These are phyloP conservation scores for Nicator chloris DNA, from an alignment of 2,113 vertebrate species.

Conservation along the genomic window DNA sequence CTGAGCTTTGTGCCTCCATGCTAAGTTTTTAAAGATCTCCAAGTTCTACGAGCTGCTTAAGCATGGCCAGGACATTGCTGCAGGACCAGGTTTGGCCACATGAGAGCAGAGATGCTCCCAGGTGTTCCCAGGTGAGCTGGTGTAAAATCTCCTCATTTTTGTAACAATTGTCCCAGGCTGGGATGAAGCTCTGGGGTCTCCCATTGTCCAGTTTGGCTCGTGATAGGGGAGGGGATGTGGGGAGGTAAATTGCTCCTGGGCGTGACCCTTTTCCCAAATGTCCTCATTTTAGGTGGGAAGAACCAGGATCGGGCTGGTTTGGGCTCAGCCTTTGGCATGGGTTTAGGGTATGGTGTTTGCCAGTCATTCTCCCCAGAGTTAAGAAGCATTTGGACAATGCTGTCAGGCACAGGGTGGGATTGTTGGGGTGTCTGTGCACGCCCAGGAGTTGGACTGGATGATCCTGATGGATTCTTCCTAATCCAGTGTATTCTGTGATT, in stretches of 20 bases:
- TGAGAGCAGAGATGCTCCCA: not conserved
- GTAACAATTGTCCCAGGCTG: not conserved
- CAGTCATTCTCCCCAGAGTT: not conserved
- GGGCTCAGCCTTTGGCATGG: not conserved
- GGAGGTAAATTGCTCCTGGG: not conserved
- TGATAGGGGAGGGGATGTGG: not conserved
- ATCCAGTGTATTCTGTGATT: not conserved
- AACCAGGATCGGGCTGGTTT: fast-evolving
- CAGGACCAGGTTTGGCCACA: not conserved
- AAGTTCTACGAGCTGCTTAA: not conserved
- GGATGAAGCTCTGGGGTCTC: not conserved
- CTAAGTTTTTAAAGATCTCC: not conserved
- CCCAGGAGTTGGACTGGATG: not conserved
- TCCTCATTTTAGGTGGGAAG: not conserved
- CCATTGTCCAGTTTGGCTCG: fast-evolving
- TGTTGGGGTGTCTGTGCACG: not conserved
- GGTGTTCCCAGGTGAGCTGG: not conserved
- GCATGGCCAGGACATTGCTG: fast-evolving
- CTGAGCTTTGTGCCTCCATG: not conserved
- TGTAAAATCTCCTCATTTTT: not conserved
- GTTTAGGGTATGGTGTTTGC: not conserved
- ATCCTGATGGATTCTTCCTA: not conserved
- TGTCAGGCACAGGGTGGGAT: not conserved
- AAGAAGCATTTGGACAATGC: not conserved
- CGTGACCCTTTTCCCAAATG: not conserved